Evolutionary conservation across 2,113 vertebrate species (phyloP).

Genomic region (Chaetops frenatus): DNA sequence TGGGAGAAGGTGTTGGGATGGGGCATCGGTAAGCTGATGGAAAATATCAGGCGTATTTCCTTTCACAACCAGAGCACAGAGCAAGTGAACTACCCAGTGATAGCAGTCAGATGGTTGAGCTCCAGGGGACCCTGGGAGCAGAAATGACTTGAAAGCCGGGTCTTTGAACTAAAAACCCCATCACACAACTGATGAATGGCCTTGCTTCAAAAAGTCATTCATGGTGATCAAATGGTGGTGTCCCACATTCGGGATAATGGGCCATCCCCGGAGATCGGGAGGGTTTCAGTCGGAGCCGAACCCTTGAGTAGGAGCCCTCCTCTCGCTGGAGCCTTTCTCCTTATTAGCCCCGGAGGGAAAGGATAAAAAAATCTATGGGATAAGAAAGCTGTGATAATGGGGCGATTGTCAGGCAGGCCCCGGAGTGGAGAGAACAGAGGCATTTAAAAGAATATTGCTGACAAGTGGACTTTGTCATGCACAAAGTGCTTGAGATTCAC

Average conservation of each 20-base stretch:
- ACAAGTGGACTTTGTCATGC: slow-evolving; percentile 64
- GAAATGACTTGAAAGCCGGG: neutral
- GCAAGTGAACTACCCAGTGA: neutral
- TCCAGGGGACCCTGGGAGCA: neutral
- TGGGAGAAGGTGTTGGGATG: neutral
- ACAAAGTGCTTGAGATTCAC: neutral
- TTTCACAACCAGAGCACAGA: neutral
- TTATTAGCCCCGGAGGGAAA: neutral
- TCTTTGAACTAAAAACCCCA: neutral
- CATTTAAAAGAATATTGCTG: slow-evolving; percentile 21
- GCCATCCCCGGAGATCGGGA: neutral
- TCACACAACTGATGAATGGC: slow-evolving; percentile 11
- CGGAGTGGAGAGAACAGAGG: neutral
- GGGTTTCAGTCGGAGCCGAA: neutral
- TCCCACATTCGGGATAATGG: neutral
- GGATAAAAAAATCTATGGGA: neutral
- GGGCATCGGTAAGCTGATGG: neutral
- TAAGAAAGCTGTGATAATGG: slow-evolving; percentile 44
- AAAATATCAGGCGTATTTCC: neutral
- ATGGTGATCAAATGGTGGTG: neutral
- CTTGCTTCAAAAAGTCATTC: slow-evolving; percentile 38
- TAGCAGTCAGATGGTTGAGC: neutral
- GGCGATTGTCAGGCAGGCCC: slow-evolving; percentile 44
- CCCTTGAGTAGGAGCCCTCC: neutral
- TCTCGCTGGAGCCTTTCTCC: slow-evolving; percentile 22